Base-by-base conservation (phyloP, 2,113 vertebrate species). In the Corydoras maculifer region DNA sequence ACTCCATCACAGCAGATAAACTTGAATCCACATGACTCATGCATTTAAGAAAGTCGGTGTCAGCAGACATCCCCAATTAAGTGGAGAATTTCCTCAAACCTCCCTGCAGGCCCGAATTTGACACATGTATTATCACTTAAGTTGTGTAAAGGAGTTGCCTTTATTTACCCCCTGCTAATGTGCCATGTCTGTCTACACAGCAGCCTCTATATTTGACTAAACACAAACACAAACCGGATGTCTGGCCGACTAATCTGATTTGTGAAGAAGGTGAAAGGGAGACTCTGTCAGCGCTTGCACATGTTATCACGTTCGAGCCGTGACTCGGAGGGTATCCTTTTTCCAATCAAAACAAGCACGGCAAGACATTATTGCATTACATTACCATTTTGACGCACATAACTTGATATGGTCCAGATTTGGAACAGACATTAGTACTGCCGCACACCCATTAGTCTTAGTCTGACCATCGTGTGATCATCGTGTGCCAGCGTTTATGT, bases 321-420 rank as follows among this genome's bases (percentile, higher is more conserved):
- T 81, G 80, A 84, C 86, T 82, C 67, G 78, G 85, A 82, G 82
- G 81, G 69, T 84, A 85, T 89, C 84, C 84, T 80, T 82, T 79
- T 88, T 85, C 85, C 82, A 87, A 90, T 90, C 89, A 87, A 87
- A 90, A 88, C 87, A 87, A 85, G 83, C 77, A 79, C 84, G 85
- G 79, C 83, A 79, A 89, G 89, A 86, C 87, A 84, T 87, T 88
- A 90, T 90, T 88, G 78, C 83, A 86, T 90, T 90, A 88, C 80
- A 82, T 86, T 86, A 84, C 88, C 87, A 87, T 88, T 91, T 90
- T 87, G 85, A 89, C 84, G 85, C 84, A 88, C 88, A 89, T 86
- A 82, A 88, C 84, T 84, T 80, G 64, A 85, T 84, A 85, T 80
- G 35, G 35, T 82, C 81, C 81, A 73, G 80, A 73, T 81, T 80